Conservation (phyloP, 2,888 invertebrate species). For the Lasioglossum oenotherae region DNA sequence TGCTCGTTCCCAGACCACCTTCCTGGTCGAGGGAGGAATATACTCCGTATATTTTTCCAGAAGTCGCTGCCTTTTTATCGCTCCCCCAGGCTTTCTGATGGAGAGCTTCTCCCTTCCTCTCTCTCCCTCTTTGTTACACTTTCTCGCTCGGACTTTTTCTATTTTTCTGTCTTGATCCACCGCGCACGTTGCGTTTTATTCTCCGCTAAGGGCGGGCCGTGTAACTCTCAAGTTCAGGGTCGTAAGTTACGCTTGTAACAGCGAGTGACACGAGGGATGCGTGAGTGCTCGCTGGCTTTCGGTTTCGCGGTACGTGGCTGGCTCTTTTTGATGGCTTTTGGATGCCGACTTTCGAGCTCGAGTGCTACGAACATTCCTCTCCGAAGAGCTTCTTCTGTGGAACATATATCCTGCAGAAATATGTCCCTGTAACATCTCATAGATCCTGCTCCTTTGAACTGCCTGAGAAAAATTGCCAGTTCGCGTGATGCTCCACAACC, state of each 20-base stretch:
- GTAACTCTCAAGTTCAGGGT: constrained; percentile 60
- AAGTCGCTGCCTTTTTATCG: constrained; percentile 39
- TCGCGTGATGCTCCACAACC: background rate
- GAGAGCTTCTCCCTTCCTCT: background rate
- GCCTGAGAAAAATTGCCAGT: background rate
- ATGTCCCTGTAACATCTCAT: background rate
- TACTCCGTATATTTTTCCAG: constrained; percentile 46
- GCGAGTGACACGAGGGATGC: constrained; percentile 12
- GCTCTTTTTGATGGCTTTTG: background rate
- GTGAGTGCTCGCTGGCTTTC: background rate
- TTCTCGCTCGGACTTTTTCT: background rate
- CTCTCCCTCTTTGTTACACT: background rate
- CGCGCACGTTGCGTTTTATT: constrained; percentile 42
- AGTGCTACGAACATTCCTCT: background rate
- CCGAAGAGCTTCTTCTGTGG: background rate
- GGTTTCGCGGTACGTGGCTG: background rate
- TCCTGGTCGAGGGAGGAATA: constrained; percentile 17
- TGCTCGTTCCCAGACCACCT: background rate
- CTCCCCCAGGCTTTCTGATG: constrained; percentile 31
- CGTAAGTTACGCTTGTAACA: constrained; percentile 44
- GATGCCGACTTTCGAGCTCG: background rate
- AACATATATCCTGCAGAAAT: background rate
- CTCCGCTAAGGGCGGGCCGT: constrained; percentile 25
- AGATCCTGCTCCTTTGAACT: background rate
- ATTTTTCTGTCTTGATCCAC: background rate